phyloP scores from a whole-genome alignment of 2,888 invertebrate species.

The Nemoura dubitans region DNA sequence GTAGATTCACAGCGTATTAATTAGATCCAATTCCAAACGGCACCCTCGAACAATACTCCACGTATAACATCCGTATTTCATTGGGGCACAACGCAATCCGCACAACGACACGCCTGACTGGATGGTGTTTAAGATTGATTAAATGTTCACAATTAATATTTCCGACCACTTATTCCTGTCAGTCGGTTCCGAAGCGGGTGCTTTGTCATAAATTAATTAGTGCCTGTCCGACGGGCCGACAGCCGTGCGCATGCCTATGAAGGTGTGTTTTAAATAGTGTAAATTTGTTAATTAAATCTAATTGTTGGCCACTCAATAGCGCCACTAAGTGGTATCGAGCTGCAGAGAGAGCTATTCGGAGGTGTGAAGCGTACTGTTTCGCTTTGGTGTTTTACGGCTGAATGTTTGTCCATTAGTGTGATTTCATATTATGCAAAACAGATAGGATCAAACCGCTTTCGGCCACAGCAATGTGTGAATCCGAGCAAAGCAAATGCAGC shows the following conservation, averaged over 20 bases:
- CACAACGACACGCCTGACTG: neutral
- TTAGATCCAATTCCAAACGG: neutral
- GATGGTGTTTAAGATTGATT: neutral
- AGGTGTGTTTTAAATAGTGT: neutral
- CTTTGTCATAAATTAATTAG: conserved; percentile 1
- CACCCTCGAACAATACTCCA: neutral
- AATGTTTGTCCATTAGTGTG: conserved; percentile 27
- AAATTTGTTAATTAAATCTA: conserved; percentile 7
- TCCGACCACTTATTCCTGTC: conserved; percentile 12
- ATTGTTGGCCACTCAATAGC: conserved; percentile 9
- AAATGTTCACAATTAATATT: conserved; percentile 4
- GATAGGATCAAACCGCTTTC: neutral
- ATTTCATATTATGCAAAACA: conserved; percentile 21
- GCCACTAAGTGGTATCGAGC: neutral
- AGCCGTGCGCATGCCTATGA: neutral
- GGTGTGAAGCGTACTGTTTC: too few relatives aligned
- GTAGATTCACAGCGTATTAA: neutral
- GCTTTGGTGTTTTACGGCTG: neutral
- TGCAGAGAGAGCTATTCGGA: neutral
- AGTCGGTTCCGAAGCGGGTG: neutral
- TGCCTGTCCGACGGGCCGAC: neutral
- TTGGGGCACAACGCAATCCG: neutral
- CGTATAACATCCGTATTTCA: neutral
- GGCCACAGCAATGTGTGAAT: neutral
- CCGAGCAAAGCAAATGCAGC: neutral